Evolutionary conservation across 53 echinoderm and acorn worm species (phyloP), one percentile per base, ranked within the genome.

Genomic region (Apostichopus leukothele): DNA sequence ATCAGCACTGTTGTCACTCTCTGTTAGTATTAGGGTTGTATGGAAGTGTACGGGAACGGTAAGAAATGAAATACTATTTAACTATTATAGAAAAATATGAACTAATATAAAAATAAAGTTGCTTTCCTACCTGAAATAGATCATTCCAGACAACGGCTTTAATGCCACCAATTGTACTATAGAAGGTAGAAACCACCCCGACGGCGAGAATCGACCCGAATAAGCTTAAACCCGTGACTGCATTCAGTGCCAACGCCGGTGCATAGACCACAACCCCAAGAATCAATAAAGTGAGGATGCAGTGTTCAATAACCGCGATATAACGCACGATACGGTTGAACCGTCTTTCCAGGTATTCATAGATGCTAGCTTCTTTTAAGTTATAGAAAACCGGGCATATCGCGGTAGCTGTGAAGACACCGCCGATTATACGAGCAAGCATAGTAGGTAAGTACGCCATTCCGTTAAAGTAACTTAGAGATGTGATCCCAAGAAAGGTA

Each of bases 81-180:
- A 39, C 39, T 39, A 39, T 39, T 0, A 0, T 39, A 39, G 23
- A 23, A 23, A 23, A 39, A 39, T 39, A 39, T 39, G 39, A 39
- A 39, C 39, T 3, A 39, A 39, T 39, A 0, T 39, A 3, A 39
- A 39, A 3, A 39, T 39, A 3, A 39, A 39, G 39, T 39, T 39
- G 39, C 39, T 39, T 39, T 39, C 67, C 61, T 74, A 86, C 87
- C 87, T 86, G 87, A 53, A 86, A 25, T 11, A 86, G 18, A 7
- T 86, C 87, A 73, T 13, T 86, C 87, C 87, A 74, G 2, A 86
- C 27, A 25, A 86, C 87, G 7, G 87, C 87, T 23, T 86, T 86
- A 20, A 86, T 73, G 0, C 87, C 87, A 6, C 87, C 87, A 18
- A 86, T 86, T 14, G 87, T 12, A 19, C 73, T 86, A 67, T 86